Percentiles rank a stretch among this genome's conserved stretches.
Conservation (phyloP, 1,140 invertebrate species). For the Nebria ingens region DNA sequence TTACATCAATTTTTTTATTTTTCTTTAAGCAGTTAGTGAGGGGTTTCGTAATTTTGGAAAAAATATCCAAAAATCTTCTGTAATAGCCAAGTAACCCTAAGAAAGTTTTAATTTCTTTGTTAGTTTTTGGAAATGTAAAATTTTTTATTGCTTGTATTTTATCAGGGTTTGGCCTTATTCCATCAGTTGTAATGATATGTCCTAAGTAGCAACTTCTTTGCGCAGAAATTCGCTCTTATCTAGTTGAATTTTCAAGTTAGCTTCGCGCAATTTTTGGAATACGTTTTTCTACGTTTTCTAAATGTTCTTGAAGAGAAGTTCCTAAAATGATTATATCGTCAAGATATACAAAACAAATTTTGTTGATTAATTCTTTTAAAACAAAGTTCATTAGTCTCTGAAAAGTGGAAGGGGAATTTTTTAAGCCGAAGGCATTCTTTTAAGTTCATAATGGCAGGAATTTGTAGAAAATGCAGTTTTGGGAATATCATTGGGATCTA, state of each 20-base stretch:
- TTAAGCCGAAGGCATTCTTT: constrained; percentile 23
- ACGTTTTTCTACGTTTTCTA: background rate
- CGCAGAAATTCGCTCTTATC: constrained; percentile 34
- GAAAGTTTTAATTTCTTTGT: constrained; percentile 19
- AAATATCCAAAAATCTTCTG: constrained; percentile 11
- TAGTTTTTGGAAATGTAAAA: constrained; percentile 26
- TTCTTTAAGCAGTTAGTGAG: constrained; percentile 10
- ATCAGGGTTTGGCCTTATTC: constrained; percentile 30
- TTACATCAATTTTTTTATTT: constrained; percentile 10
- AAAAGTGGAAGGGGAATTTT: constrained; percentile 21
- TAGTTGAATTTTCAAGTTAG: constrained; percentile 17
- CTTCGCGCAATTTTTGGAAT: background rate
- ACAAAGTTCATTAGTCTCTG: constrained; percentile 26
- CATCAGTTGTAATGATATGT: constrained; percentile 29
- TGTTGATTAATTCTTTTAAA: constrained; percentile 22
- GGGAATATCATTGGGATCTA: constrained; percentile 24
- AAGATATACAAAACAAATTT: constrained; percentile 25
- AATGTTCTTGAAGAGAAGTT: constrained; percentile 26
- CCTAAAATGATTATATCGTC: constrained; percentile 33
- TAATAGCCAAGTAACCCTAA: constrained; percentile 16
- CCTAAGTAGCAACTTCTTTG: constrained; percentile 32
- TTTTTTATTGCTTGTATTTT: constrained; percentile 30
- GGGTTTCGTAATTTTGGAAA: constrained; percentile 12
- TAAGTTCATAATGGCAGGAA: constrained; percentile 23
- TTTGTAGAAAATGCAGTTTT: constrained; percentile 34